These are phyloP conservation scores for Brenthis hecate DNA, from an alignment of 2,888 invertebrate species.

Conservation along the genomic window DNA sequence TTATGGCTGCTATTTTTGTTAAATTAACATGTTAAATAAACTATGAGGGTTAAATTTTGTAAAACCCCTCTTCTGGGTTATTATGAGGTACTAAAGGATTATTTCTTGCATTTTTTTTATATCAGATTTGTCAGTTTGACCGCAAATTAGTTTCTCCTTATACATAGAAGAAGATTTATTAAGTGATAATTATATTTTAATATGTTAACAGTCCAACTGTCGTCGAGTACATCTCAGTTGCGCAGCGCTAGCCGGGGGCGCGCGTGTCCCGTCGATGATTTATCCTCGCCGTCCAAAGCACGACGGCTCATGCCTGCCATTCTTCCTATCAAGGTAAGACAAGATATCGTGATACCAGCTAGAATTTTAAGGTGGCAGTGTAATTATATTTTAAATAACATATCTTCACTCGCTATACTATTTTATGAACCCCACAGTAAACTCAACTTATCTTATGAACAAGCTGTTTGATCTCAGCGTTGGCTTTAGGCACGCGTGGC, in stretches of 20 bases:
- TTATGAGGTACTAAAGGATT: no score
- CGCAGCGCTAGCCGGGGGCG: conserved; percentile 57
- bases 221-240: conserved; percentile 11
- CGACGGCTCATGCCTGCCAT: conserved; percentile 62
- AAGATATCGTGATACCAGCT: conserved; percentile 40
- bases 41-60: no score
- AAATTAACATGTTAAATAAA: no score
- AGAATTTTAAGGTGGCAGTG: conserved; percentile 14
- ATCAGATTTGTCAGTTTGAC: no score
- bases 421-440: neutral
- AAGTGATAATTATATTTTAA: conserved; percentile 1
- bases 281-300: conserved; percentile 72
- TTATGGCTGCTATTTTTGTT: no score
- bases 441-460: neutral
- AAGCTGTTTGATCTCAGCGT: conserved; percentile 4
- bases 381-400: conserved; percentile 7
- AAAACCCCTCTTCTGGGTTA: no score
- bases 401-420: neutral
- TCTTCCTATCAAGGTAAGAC: conserved; percentile 55
- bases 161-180: neutral
- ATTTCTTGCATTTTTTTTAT: no score
- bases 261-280: conserved; percentile 77
- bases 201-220: conserved; percentile 7
- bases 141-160: neutral
- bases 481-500: conserved; percentile 74